phyloP scores from a whole-genome alignment of 2,888 invertebrate species.

The Drosophila longiperda region DNA sequence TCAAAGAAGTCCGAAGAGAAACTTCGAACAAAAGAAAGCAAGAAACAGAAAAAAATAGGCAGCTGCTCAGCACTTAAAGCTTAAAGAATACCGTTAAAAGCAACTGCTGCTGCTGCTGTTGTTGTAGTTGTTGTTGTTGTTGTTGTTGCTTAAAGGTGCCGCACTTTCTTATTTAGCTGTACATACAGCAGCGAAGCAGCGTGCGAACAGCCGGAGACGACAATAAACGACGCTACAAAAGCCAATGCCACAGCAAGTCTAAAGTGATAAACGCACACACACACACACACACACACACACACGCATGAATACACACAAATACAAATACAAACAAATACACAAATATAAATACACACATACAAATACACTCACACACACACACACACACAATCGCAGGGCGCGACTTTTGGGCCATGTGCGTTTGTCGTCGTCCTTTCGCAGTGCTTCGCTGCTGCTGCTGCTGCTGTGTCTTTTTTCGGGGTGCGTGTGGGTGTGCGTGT shows the following conservation, averaged over 20 bases:
- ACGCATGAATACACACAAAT: slow-evolving; percentile 13
- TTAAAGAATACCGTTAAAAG: slow-evolving; percentile 42
- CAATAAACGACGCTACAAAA: slow-evolving; percentile 65
- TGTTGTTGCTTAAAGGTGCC: slow-evolving; percentile 55
- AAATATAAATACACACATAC: slow-evolving; percentile 2
- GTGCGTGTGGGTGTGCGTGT: slow-evolving; percentile 24
- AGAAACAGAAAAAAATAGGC: slow-evolving; percentile 23
- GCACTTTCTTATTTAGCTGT: slow-evolving; percentile 38
- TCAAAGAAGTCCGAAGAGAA: not conserved
- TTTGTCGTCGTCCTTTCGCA: slow-evolving; percentile 56
- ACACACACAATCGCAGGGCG: slow-evolving; percentile 22
- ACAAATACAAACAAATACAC: slow-evolving; percentile 20
- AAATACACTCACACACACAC: slow-evolving; percentile 2
- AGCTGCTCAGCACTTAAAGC: slow-evolving; percentile 50
- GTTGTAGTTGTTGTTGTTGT: slow-evolving; percentile 1
- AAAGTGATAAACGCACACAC: slow-evolving; percentile 52
- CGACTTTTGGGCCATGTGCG: slow-evolving; percentile 67
- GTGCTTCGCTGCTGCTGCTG: slow-evolving; percentile 23
- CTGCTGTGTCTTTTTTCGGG: slow-evolving; percentile 1
- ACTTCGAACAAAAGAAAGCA: slow-evolving; percentile 2
- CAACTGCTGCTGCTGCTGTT: not conserved
- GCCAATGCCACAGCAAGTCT: slow-evolving; percentile 50
- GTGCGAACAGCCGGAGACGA: slow-evolving; percentile 63
- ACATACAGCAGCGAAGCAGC: slow-evolving; percentile 66
- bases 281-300: slow-evolving; percentile 23